These are phyloP conservation scores for Apis dorsata DNA, from an alignment of 1,140 invertebrate genomes.

Conservation along the genomic window DNA sequence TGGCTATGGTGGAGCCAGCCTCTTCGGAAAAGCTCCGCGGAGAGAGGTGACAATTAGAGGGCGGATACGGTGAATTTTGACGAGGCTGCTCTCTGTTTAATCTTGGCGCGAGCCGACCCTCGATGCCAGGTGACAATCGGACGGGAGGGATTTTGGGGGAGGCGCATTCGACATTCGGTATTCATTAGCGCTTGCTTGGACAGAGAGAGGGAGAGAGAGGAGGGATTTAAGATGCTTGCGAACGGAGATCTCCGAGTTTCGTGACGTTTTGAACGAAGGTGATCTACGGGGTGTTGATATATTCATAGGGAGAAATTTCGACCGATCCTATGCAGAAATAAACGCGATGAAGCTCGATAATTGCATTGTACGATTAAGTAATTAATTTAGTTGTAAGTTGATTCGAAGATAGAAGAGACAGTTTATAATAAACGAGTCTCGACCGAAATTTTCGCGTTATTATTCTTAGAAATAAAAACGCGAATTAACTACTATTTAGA, in stretches of 20 bases:
- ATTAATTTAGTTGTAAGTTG: too few relatives aligned
- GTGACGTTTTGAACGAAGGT: neutral
- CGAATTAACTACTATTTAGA: too few relatives aligned
- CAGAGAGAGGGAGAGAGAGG: neutral
- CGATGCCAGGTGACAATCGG: conserved; percentile 13
- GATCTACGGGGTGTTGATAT: neutral
- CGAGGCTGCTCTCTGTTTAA: conserved; percentile 19
- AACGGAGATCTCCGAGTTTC: neutral
- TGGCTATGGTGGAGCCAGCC: neutral
- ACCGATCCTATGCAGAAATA: neutral
- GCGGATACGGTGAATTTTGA: conserved; percentile 53
- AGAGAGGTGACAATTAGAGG: conserved; percentile 60
- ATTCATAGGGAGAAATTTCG: neutral
- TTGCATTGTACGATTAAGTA: too few relatives aligned
- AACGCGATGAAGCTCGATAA: too few relatives aligned
- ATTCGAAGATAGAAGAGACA: too few relatives aligned
- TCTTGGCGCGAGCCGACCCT: neutral
- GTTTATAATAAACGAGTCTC: too few relatives aligned
- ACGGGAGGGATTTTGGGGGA: neutral
- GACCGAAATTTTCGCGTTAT: too few relatives aligned
- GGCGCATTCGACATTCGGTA: neutral
- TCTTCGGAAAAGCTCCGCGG: conserved; percentile 43
- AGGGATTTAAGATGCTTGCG: neutral
- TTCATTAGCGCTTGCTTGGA: neutral
- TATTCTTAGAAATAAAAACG: too few relatives aligned